Evolutionary conservation across 2,113 vertebrate species (phyloP), one percentile per base, ranked within the genome.

Genomic region (Syngnathus typhle): DNA sequence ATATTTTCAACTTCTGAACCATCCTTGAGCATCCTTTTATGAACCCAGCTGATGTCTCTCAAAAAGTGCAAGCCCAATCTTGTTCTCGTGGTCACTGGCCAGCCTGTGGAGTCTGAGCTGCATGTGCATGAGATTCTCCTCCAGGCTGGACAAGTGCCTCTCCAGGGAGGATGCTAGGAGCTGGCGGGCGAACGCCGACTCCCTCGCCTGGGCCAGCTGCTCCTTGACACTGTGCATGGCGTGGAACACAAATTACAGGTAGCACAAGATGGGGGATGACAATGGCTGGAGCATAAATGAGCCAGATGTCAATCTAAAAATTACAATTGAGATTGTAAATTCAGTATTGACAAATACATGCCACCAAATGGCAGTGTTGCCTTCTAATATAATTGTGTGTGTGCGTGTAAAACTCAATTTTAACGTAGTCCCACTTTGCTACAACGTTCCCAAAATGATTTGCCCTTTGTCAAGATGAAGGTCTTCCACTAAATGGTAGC

Each of bases 31-130:
- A 32, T 32, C 27, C 27, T 32, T 32, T 32, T 3, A 32, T 32
- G 27, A 32, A 32, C 27, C 27, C 27, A 32, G 27, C 3, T 32
- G 27, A 32, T 32, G 27, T 32, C 27, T 32, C 27, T 32, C 2
- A 32, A 32, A 32, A 32, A 32, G 27, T 32, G 27, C 27, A 32
- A 32, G 27, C 27, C 27, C 27, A 32, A 32, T 32, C 27, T 32
- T 32, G n/a, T 27, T 11, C 39, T 43, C 5, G 19, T 23, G 11
- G 55, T 89, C 72, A 88, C 36, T 85, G 74, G 15, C n/a, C 69
- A 92, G 82, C 82, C 80, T 86, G 71, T 60, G 58, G 59, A 93
- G 80, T 67, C 88, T 79, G 49, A 83, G 78, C 61, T 91, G 87
- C 58, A 87, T 80, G 73, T 77, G 72, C 7, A 88, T 60, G 60